phyloP scores from a whole-genome alignment of 2,113 vertebrate genomes.

The Cynoglossus semilaevis region DNA sequence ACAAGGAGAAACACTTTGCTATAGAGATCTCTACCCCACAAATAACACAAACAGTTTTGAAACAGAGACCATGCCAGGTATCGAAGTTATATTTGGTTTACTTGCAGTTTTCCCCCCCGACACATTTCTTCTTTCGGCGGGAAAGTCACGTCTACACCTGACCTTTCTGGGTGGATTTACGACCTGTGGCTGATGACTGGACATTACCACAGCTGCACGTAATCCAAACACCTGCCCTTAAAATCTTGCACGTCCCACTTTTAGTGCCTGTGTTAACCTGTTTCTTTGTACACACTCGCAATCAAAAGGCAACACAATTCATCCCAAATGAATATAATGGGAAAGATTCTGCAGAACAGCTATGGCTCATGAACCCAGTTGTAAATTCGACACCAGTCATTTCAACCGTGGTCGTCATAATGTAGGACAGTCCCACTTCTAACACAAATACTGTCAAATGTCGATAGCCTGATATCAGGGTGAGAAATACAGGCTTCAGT shows the following conservation, averaged over 20 bases:
- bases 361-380: neutral
- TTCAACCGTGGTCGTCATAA: neutral
- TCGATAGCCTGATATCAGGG: neutral
- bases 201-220: neutral
- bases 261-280: neutral
- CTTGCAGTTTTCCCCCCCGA: no score
- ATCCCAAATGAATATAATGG: no score
- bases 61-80: no score
- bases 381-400: neutral
- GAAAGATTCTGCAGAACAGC: neutral
- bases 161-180: neutral
- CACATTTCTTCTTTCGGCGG: neutral
- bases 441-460: neutral
- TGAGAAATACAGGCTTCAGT: neutral
- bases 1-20: no score
- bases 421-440: neutral
- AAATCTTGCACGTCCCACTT: neutral
- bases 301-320: constrained; percentile 1
- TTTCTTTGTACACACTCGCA: neutral
- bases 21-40: no score
- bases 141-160: neutral
- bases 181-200: neutral
- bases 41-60: no score
- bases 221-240: constrained; percentile 2
- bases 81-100: no score